A percentile compares a stretch with the other conserved stretches of the same genome.
Conservation (phyloP, 2,888 invertebrate genomes). For the Xanthostigma xanthostigma region DNA sequence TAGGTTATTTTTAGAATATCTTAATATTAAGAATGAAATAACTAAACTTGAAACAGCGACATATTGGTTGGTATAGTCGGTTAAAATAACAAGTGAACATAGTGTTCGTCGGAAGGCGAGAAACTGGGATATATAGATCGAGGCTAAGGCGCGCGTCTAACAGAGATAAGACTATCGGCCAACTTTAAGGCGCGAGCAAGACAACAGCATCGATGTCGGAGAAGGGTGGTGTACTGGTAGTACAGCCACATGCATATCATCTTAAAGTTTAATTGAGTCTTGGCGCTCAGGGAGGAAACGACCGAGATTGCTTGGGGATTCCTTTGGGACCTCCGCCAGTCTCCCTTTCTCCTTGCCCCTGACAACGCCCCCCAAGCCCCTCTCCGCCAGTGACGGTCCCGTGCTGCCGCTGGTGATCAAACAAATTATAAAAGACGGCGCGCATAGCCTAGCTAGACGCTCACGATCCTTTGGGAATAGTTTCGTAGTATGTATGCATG, state of each 20-base stretch:
- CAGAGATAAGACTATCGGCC: too few species aligned
- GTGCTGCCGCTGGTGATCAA: conserved; percentile 23
- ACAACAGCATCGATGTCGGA: neutral
- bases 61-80: too few species aligned
- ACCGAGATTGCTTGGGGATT: conserved; percentile 31
- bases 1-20: too few species aligned
- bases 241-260: conserved; percentile 36
- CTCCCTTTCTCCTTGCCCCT: conserved; percentile 20
- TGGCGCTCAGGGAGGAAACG: conserved; percentile 34
- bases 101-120: too few species aligned
- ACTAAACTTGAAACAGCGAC: too few species aligned
- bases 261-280: conserved; percentile 60
- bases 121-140: too few species aligned
- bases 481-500: too few species aligned
- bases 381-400: conserved; percentile 13
- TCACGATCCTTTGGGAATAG: too few species aligned
- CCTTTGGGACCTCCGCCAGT: conserved; percentile 23
- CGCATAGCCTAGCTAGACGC: conserved; percentile 4
- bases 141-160: too few species aligned
- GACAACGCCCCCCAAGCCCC: conserved; percentile 18
- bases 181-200: conserved; percentile 11
- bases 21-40: too few species aligned
- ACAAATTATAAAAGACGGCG: conserved; percentile 31
- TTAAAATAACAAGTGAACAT: too few species aligned
- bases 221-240: conserved; percentile 19